Evolutionary conservation across 2,888 invertebrate genomes (phyloP).

Genomic region (Thereva nobilitata): DNA sequence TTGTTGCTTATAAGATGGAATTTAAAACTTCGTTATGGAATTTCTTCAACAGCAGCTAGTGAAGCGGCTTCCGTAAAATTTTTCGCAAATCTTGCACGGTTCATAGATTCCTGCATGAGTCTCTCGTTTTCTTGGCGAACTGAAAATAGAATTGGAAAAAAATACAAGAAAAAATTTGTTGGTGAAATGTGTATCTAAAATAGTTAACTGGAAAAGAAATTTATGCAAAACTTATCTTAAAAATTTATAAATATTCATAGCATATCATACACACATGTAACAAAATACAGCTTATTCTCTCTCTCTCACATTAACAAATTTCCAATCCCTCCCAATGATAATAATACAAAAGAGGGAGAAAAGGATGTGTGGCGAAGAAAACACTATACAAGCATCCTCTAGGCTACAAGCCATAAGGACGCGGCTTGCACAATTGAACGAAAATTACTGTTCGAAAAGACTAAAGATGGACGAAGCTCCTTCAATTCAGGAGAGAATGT

Average conservation of each 20-base stretch:
- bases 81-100: constrained; percentile 58
- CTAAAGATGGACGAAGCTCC: too few species aligned
- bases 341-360: too few species aligned
- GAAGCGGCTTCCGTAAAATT: constrained; percentile 55
- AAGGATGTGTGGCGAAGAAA: too few species aligned
- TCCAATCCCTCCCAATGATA: too few species aligned
- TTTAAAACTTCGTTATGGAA: constrained; percentile 48
- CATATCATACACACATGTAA: constrained; percentile 35
- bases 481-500: too few species aligned
- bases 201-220: constrained; percentile 18
- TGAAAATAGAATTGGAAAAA: constrained; percentile 61
- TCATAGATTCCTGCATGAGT: constrained; percentile 77
- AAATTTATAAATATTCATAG: constrained; percentile 5
- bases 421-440: too few species aligned
- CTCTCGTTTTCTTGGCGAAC: constrained; percentile 89
- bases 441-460: too few species aligned
- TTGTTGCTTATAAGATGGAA: constrained; percentile 13
- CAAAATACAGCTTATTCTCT: constrained; percentile 6
- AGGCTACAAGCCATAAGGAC: too few species aligned
- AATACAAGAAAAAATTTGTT: too few species aligned
- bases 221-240: constrained; percentile 7
- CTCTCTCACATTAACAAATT: too few species aligned
- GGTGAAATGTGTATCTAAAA: not conserved
- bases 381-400: too few species aligned
- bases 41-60: constrained; percentile 45